Evolutionary conservation across 2,797 vertebrate species (phyloP).

Genomic region (Gadopsis marmoratus): DNA sequence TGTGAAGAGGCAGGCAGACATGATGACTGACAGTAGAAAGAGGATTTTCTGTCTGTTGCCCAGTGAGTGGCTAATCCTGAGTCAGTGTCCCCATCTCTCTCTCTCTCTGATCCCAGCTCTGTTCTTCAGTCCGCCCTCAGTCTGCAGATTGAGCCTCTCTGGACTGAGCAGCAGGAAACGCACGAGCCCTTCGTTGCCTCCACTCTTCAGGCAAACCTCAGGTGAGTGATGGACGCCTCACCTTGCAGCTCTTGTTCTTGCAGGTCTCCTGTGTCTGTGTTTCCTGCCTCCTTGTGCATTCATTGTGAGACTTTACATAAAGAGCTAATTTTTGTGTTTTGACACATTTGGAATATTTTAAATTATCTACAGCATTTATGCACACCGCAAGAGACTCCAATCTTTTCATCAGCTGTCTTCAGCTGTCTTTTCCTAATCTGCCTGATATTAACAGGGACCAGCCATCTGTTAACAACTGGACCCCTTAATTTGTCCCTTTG

Average conservation of each 20-base stretch:
- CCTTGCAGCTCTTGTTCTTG: not conserved
- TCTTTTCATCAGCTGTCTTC: not conserved
- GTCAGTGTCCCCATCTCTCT: slow-evolving; percentile 38
- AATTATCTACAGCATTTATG: not conserved
- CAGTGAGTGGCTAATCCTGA: slow-evolving; percentile 70
- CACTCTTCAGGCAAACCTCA: slow-evolving; percentile 41
- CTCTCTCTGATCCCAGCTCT: slow-evolving; percentile 51
- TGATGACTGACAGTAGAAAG: slow-evolving; percentile 74
- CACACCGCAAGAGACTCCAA: not conserved
- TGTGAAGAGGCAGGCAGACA: slow-evolving; percentile 58
- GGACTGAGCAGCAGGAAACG: slow-evolving; percentile 57
- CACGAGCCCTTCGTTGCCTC: slow-evolving; percentile 22
- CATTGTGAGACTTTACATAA: not conserved
- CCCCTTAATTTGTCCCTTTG: not conserved
- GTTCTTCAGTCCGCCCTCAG: slow-evolving; percentile 53
- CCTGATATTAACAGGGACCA: not conserved
- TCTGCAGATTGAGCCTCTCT: slow-evolving; percentile 58
- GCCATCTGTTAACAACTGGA: slow-evolving; percentile 12
- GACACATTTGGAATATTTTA: not conserved
- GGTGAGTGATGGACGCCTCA: slow-evolving; percentile 59
- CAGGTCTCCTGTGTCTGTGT: not conserved
- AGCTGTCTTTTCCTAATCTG: slow-evolving; percentile 46
- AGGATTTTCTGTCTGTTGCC: slow-evolving; percentile 75
- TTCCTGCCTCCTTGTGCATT: not conserved
- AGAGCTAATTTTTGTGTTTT: not conserved